phyloP scores from a whole-genome alignment of 2,888 invertebrate species.

The Apodemia zela region DNA sequence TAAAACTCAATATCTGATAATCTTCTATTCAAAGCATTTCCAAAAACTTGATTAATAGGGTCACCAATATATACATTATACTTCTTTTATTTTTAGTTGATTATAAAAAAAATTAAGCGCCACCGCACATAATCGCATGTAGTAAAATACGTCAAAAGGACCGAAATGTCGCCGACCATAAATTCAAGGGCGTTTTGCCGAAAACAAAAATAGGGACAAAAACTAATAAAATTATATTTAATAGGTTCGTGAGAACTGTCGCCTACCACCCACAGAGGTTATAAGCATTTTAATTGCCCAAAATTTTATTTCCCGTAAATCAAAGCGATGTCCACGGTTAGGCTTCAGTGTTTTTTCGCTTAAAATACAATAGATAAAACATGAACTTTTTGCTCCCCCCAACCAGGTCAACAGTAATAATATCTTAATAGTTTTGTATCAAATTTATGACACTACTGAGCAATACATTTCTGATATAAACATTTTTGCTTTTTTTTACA shows the following conservation, averaged over 20 bases:
- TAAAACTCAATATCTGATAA: constrained; percentile 1
- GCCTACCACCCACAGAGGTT: constrained; percentile 76
- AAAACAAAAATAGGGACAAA: constrained; percentile 52
- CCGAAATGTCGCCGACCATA: constrained; percentile 47
- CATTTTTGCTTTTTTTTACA: background rate
- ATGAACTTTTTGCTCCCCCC: constrained; percentile 13
- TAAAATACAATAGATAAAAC: constrained; percentile 10
- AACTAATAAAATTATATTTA: constrained; percentile 76
- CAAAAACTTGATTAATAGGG: constrained; percentile 2
- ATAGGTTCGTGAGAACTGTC: constrained; percentile 79
- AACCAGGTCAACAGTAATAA: constrained; percentile 7
- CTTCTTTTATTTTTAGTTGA: background rate
- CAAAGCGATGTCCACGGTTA: constrained; percentile 69
- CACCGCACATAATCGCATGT: constrained; percentile 41
- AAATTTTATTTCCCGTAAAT: constrained; percentile 73
- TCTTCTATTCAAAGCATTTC: background rate
- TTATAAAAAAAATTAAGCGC: constrained; percentile 30
- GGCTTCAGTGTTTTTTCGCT: constrained; percentile 33
- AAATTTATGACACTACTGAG: background rate
- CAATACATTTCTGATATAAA: constrained; percentile 8
- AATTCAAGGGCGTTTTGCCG: constrained; percentile 43
- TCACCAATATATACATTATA: background rate
- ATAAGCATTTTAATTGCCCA: constrained; percentile 77
- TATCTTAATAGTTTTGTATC: constrained; percentile 3
- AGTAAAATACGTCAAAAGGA: constrained; percentile 46